Conservation (phyloP, 2,797 vertebrate genomes). For the Diplodus puntazzo region DNA sequence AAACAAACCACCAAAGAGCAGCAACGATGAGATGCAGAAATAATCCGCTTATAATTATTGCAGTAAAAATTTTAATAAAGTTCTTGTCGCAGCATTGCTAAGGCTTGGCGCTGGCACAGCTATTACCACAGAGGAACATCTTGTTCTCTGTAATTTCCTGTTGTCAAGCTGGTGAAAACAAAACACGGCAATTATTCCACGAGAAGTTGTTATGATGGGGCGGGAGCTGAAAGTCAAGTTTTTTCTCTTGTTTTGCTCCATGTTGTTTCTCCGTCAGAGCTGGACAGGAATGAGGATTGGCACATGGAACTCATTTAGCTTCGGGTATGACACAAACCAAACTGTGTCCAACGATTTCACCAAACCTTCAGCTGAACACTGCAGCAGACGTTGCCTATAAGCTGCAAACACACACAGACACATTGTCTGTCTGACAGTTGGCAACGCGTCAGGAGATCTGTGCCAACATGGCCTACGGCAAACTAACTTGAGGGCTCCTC, state of each 20-base stretch:
- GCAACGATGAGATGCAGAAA: background rate
- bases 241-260: background rate
- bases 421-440: background rate
- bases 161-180: constrained; percentile 11
- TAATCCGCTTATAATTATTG: background rate
- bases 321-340: background rate
- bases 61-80: background rate
- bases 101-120: background rate
- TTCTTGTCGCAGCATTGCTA: background rate
- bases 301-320: constrained; percentile 21
- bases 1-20: background rate
- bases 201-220: background rate
- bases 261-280: constrained; percentile 14
- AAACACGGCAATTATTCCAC: background rate
- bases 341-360: constrained; percentile 17
- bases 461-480: background rate
- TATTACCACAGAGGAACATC: constrained; percentile 11
- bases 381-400: background rate
- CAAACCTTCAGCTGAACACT: constrained; percentile 10
- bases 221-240: background rate
- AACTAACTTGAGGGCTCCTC: background rate
- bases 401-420: constrained; percentile 14
- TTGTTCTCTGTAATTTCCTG: constrained; percentile 12
- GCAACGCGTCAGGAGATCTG: background rate
- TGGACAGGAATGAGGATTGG: constrained; percentile 9